phyloP scores from a whole-genome alignment of 1,140 invertebrate species.

The Zaprionus inermis region DNA sequence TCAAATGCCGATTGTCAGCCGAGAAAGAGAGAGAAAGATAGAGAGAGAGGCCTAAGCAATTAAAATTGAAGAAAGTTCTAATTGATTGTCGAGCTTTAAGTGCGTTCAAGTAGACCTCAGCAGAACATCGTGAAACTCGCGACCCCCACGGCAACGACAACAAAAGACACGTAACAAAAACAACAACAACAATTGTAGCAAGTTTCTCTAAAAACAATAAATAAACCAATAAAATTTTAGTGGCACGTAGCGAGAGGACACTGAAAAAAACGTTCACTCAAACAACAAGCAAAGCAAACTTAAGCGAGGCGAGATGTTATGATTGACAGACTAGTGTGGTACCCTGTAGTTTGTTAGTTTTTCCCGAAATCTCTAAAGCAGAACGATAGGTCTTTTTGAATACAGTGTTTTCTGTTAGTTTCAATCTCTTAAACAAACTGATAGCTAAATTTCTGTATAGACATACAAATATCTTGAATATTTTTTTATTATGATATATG shows the following conservation, averaged over 20 bases:
- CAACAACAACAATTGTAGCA: conserved; percentile 41
- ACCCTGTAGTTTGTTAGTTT: background rate
- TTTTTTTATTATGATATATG: too few relatives aligned
- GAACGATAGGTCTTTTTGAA: too few relatives aligned
- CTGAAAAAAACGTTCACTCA: conserved; percentile 42
- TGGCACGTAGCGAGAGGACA: conserved; percentile 58
- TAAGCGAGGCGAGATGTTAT: background rate
- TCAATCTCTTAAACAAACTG: too few relatives aligned
- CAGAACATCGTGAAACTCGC: conserved; percentile 13
- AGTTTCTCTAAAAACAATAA: conserved; percentile 69
- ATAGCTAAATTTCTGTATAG: too few relatives aligned
- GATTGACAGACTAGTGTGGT: background rate
- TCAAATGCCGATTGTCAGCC: background rate
- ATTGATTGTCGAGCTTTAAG: conserved; percentile 61
- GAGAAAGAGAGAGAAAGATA: background rate
- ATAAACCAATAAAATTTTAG: conserved; percentile 76
- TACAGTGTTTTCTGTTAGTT: too few relatives aligned
- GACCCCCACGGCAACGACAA: background rate
- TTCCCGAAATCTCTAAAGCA: too few relatives aligned
- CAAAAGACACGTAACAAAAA: conserved; percentile 19
- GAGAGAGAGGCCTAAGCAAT: conserved; percentile 31
- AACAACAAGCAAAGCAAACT: conserved; percentile 29
- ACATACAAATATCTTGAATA: too few relatives aligned
- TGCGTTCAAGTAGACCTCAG: conserved; percentile 40
- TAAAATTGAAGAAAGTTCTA: conserved; percentile 62